Base-by-base conservation (phyloP, 2,113 vertebrate genomes). In the Dromaius novaehollandiae region DNA sequence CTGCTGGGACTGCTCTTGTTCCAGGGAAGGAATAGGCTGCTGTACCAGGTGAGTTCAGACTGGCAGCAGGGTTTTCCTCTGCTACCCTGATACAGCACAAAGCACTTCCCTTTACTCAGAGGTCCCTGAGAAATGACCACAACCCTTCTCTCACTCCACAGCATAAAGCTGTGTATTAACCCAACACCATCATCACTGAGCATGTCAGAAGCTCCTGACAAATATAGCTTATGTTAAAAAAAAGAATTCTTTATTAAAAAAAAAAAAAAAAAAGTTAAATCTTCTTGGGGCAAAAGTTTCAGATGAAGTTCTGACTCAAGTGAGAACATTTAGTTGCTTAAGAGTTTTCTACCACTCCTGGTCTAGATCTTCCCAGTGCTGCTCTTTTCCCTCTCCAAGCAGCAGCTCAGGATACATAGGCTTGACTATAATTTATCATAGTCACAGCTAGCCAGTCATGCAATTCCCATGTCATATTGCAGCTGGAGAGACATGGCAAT, bases 21-120 rank as follows among this genome's bases (percentile, higher is more conserved):
- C 0, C 28, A 30, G 0, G 4, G 0, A 0, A 0, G 88, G 82
- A 74, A 94, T 94, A 6, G 0, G 0, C 0, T 96, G 95, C 82
- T 97, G 96, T 30, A 3, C 48, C 11, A 25, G 5, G 93, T 94
- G 28, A 96, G 95, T 64, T 81, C 40, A 74, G 58, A 78, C 61
- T 21, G 65, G 36, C n/a, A 61, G 25, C 19, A 14, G 13, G 16
- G 4, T 32, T 82, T 82, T 40, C 11, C 46, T 79, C 46, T 13
- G 13, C 86, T 86, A 36, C 44, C 9, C 2, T 13, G 15, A 36
- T 8, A 30, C 3, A 65, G 34, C 15, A 70, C 28, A 68, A 81
- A 83, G 6, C 15, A 58, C 22, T 66, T 78, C 6, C 11, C 19
- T 80, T 74, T 32, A 69, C 15, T 12, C 11, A 44, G 8, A 13